Evolutionary conservation across 2,888 invertebrate species (phyloP), one percentile per base, ranked within the genome.

Genomic region (Pristionchus arcanus): DNA sequence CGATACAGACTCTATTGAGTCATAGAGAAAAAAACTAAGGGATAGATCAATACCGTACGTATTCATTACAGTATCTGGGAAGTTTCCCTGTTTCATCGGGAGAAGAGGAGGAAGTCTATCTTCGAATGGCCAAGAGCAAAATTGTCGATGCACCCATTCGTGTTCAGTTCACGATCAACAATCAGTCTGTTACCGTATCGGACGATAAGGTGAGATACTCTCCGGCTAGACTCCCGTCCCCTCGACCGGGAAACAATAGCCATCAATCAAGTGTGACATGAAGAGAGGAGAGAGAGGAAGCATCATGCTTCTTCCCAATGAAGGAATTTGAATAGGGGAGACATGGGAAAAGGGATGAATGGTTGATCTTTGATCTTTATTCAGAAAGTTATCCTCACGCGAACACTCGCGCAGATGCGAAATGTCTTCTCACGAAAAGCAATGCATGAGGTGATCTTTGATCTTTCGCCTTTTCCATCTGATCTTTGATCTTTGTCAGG

Each of bases 101-200:
- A 71, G 55, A 53, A 9, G 74, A 74, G 21, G 88, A 88, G 25
- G 88, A 71, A 31, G 55, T 88, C 31, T 59, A 34, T 34, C 59
- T 71, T 16, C 88, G 88, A 0, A 71, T 88, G 37, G 77, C 53
- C 16, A 71, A 66, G 77, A 55, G 49, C 55, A 77, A 71, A 25
- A 37, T 66, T 7, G 77, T 88, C 77, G 77, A 49, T 34, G 37
- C 53, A 3, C 88, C 74, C 53, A 31, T 21, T 53, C 49, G 88
- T 49, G 88, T 88, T 59, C 88, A 88, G 59, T 59, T 88, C 77
- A 74, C 55, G 37, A 55, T 88, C 88, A 88, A 88, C 59, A 53
- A 88, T 31, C 88, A 88, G 37, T 28, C 55, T 21, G 74, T 88
- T 34, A 88, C 49, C 19, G 88, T 88, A 34, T 74, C 88, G 25